Evolutionary conservation across 2,888 invertebrate species (phyloP), one percentile per base, ranked within the genome.

Genomic region (Plagodis dolabraria): DNA sequence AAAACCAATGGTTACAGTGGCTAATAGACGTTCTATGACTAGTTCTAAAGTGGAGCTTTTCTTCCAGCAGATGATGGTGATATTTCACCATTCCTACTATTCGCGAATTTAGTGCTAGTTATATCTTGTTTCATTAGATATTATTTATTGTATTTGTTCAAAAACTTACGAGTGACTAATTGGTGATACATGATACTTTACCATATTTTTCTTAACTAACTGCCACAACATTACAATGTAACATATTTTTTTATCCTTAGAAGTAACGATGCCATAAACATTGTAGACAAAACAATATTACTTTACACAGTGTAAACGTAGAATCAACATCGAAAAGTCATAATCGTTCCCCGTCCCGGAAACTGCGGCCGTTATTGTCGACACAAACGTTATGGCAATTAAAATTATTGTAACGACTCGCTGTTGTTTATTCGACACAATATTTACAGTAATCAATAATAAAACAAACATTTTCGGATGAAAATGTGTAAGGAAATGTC

Each of bases 261-360:
- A 8, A 34, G 10, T 34, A 5, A 46, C 36, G 36, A 44, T 44
- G 33, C 48, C 47, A 49, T 38, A 55, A 55, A 34, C 48, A 43
- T 48, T 43, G 35, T 43, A 12, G 22, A 10, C 43, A 43, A 54
- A 48, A n/a, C 34, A 35, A 54, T 44, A 53, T 42, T 42, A 42
- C 33, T 55, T 49, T 10, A 10, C 40, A 56, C 54, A 58, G 43
- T 64, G 60, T 53, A 53, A 61, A 50, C 62, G 55, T 53, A 57
- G 57, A 10, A 36, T 56, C 45, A 43, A 51, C 40, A 64, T 56
- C 53, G 60, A 60, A 60, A 64, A 57, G 50, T 60, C 60, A 58
- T 67, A 58, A 64, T 58, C 56, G 58, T 60, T 62, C 51, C 59
- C 38, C 56, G 53, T 57, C 47, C 56, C 54, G 36, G 63, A 35